Base-by-base conservation (phyloP, 2,888 invertebrate species). In the Myathropa florea region DNA sequence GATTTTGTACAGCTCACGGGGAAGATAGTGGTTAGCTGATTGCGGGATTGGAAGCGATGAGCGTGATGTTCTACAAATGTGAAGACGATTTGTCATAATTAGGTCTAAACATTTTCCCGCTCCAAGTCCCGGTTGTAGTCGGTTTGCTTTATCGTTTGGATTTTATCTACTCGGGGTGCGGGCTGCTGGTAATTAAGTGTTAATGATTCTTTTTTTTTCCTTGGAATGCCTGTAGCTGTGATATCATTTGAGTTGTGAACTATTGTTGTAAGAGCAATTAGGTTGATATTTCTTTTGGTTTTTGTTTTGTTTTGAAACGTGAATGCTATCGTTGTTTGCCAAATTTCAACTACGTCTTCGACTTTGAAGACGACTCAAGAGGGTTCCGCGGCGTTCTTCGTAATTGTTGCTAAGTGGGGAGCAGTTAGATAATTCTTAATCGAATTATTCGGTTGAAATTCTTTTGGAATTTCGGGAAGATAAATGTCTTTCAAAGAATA, bases 31-130 rank as follows among this genome's bases (percentile, higher is more conserved):
- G 55, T 78, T 57, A 63, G 39, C 70, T 78, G 78, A 78, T 78
- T 78, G 63, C 36, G 55, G 26, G 57, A 63, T 77, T 60, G 53
- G 24, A 76, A 53, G 67, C 57, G 78, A 55, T 36, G 70, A 70
- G 63, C 68, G 63, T 78, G 57, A 55, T 61, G 78, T 63, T 33
- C 28, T 57, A 68, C 70, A 70, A 46, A 70, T 14, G 57, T 26
- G 36, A 18, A 33, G 61, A 7, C 70, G 55, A 78, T 78, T 71
- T 64, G 39, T 78, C 78, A 78, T 78, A 78, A 78, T 78, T 71
- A 78, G 57, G 36, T 64, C 70, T 71, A 23, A 46, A 59, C 7
- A 23, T 33, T 33, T 61, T 68, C 36, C 24, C 24, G 33, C 26
- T 24, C 24, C 6, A 63, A 60, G 59, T 14, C n/a, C 46, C 46